phyloP scores from a whole-genome alignment of 1,140 invertebrate genomes.

The Limonius californicus region DNA sequence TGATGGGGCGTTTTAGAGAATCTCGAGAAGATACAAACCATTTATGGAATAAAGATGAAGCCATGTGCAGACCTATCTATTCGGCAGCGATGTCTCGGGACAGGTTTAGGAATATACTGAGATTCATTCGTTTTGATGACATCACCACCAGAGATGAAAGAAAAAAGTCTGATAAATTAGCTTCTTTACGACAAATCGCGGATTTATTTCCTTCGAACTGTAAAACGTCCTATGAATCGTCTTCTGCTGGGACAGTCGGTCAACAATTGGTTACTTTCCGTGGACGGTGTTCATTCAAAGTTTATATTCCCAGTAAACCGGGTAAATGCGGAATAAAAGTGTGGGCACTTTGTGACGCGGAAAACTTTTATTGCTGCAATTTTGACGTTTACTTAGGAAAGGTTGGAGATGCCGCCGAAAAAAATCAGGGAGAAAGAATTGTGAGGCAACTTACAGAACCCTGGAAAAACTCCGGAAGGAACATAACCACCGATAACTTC shows the following conservation, averaged over 20 bases:
- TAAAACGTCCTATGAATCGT: neutral
- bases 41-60: neutral
- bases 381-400: neutral
- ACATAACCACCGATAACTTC: too few relatives aligned
- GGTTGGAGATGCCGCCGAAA: too few relatives aligned
- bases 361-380: neutral
- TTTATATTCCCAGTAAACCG: slow-evolving; percentile 20
- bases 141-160: neutral
- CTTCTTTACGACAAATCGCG: neutral
- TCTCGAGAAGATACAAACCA: neutral
- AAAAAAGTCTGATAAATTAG: neutral
- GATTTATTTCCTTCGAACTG: neutral
- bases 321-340: slow-evolving; percentile 17
- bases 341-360: neutral
- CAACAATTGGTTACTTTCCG: slow-evolving; percentile 8
- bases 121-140: slow-evolving; percentile 6
- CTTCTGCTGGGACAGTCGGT: slow-evolving; percentile 6
- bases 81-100: neutral
- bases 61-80: neutral
- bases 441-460: too few relatives aligned
- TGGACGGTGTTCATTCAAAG: slow-evolving; percentile 11
- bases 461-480: too few relatives aligned
- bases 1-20: neutral
- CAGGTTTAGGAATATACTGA: neutral
- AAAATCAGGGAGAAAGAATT: too few relatives aligned